Evolutionary conservation across 1,140 invertebrate species (phyloP).

Genomic region (Apis dorsata): DNA sequence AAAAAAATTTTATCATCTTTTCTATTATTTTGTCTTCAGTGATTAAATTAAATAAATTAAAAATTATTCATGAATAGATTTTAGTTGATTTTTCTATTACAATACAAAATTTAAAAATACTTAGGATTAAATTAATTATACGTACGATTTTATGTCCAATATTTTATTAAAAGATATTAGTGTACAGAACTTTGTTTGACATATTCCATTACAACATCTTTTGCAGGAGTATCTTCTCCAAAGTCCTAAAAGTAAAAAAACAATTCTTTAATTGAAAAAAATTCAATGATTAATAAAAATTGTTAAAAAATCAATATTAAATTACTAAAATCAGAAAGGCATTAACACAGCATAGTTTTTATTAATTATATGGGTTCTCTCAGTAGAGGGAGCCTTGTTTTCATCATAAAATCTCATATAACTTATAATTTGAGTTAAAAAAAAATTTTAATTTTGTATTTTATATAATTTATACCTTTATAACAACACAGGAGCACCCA

Average conservation of each 20-base stretch:
- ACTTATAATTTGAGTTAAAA: constrained; percentile 1
- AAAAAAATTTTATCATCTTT: constrained; percentile 2
- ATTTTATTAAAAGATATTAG: constrained; percentile 76
- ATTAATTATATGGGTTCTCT: constrained; percentile 76
- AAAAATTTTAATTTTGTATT: neutral
- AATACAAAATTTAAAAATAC: neutral
- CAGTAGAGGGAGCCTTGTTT: constrained; percentile 79
- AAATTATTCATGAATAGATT: neutral
- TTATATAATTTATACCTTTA: constrained; percentile 85
- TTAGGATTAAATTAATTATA: constrained; percentile 53
- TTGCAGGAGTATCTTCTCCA: constrained; percentile 96
- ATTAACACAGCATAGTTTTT: constrained; percentile 72
- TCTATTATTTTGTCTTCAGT: too few relatives aligned
- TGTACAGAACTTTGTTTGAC: constrained; percentile 84
- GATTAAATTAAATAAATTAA: neutral
- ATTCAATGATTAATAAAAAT: neutral
- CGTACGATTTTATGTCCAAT: constrained; percentile 59
- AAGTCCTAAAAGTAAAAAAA: constrained; percentile 87
- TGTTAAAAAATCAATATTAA: constrained; percentile 15
- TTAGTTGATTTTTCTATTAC: constrained; percentile 6
- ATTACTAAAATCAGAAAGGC: constrained; percentile 70
- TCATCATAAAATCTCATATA: constrained; percentile 72
- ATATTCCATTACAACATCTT: constrained; percentile 95
- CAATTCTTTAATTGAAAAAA: constrained; percentile 10
- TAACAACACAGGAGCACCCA: constrained; percentile 98